Evolutionary conservation across 2,888 invertebrate species (phyloP), one percentile per base, ranked within the genome.

Genomic region (Drosophila borborema): DNA sequence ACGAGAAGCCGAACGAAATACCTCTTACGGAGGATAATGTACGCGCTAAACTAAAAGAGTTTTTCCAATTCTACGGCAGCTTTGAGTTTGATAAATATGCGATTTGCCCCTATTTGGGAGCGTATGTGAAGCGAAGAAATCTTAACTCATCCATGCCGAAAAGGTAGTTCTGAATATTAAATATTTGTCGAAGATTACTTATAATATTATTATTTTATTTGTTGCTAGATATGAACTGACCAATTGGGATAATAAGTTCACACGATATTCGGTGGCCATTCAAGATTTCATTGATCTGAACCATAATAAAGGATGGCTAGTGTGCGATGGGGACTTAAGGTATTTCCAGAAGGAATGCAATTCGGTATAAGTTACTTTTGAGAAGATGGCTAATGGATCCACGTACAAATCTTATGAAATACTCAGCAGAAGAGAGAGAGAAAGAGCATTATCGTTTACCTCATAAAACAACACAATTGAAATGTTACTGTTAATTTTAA

Each of bases 251-350:
- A 16, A 14, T 6, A 40, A 31, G 5, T 55, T 64, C n/a, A 20
- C 28, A 5, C 10, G 46, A 9, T n/a, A 6, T 23, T 0, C n/a
- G 1, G 5, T 45, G 18, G 20, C 60, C 16, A 48, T 76, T 10
- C 76, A 72, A 56, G 70, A 70, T 10, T 61, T 70, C 10, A 20
- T 70, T 3, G 3, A 45, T 1, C 61, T 61, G 6, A 10, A 56
- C 28, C 1, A 8, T 12, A 70, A 70, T 40, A 56, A 56, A 10
- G 61, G 38, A 2, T 63, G 14, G 9, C 20, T 0, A 7, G 45
- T 67, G 8, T 4, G 2, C 0, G 1, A 1, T 1, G 1, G 0
- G 0, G 0, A 0, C 2, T 6, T 16, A 18, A 1, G 0, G 0
- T 1, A 20, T 45, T 56, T 53, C 31, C 23, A 51, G 1, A 8